Evolutionary conservation across 2,888 invertebrate species (phyloP).

Genomic region (Salpingus planirostris): DNA sequence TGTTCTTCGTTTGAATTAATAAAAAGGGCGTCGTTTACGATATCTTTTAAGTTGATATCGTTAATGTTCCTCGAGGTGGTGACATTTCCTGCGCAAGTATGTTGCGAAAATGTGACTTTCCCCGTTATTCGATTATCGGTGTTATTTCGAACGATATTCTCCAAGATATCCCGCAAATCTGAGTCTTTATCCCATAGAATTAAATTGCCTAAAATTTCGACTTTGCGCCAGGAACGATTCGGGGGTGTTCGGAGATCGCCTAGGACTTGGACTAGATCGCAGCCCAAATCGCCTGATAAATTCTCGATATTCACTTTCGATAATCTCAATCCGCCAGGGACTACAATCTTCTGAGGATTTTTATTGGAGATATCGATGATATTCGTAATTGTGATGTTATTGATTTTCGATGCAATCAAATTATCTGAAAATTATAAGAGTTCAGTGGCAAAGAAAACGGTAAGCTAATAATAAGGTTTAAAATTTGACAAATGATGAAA

Average conservation of each 20-base stretch:
- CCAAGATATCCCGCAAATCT: slow-evolving; percentile 22
- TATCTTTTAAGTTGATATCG: slow-evolving; percentile 26
- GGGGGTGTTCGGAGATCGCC: slow-evolving; percentile 19
- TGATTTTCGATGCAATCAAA: slow-evolving; percentile 21
- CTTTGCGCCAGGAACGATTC: slow-evolving; percentile 19
- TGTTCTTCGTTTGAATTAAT: slow-evolving; percentile 9
- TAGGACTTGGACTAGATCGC: slow-evolving; percentile 18
- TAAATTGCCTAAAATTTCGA: slow-evolving; percentile 23
- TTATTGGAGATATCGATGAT: slow-evolving; percentile 21
- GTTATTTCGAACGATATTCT: slow-evolving; percentile 23
- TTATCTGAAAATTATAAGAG: slow-evolving; percentile 18
- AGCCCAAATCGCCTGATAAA: slow-evolving; percentile 10
- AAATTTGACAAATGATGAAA: slow-evolving; percentile 1
- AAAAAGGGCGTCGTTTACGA: slow-evolving; percentile 31
- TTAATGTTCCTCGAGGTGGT: slow-evolving; percentile 25
- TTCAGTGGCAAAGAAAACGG: not conserved
- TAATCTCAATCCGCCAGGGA: slow-evolving; percentile 13
- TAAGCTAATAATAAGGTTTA: slow-evolving; percentile 4
- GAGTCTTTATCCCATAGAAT: slow-evolving; percentile 23
- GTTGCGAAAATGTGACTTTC: slow-evolving; percentile 26
- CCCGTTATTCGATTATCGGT: slow-evolving; percentile 20
- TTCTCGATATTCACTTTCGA: not conserved
- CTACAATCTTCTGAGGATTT: slow-evolving; percentile 18
- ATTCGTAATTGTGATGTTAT: slow-evolving; percentile 20
- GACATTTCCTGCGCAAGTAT: slow-evolving; percentile 24